phyloP scores from a whole-genome alignment of 1,140 invertebrate genomes.

The Maconellicoccus hirsutus region DNA sequence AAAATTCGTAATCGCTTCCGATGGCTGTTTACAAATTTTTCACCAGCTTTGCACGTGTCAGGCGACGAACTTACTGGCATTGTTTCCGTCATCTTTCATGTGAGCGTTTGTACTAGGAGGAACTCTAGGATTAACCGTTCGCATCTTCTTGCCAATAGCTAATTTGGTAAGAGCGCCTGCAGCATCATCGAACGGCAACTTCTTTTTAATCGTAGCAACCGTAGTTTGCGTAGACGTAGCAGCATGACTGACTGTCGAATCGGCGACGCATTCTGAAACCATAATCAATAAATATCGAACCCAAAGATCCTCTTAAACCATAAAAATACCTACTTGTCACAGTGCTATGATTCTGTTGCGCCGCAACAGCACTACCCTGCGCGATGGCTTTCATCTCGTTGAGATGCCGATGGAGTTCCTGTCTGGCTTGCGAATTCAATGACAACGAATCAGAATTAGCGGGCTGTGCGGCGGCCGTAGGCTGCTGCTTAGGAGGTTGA shows the following conservation, averaged over 20 bases:
- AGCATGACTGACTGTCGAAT: not conserved
- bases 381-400: conserved; percentile 12
- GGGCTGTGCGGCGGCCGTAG: not conserved
- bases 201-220: not conserved
- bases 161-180: not conserved
- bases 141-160: conserved; percentile 12
- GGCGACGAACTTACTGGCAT: not conserved
- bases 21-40: no score
- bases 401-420: conserved; percentile 4
- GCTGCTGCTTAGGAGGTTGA: not conserved
- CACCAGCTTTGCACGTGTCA: no score
- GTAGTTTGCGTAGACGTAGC: conserved; percentile 14
- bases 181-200: not conserved
- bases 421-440: not conserved
- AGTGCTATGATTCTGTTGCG: not conserved
- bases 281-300: no score
- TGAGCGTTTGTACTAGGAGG: not conserved
- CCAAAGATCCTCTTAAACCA: not conserved
- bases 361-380: not conserved
- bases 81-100: not conserved
- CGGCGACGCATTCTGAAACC: not conserved
- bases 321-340: conserved; percentile 11
- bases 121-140: conserved; percentile 5
- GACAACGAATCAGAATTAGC: not conserved
- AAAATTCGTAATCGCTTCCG: no score